Evolutionary conservation across 1,140 invertebrate genomes (phyloP).

Genomic region (Glossosoma conforme): DNA sequence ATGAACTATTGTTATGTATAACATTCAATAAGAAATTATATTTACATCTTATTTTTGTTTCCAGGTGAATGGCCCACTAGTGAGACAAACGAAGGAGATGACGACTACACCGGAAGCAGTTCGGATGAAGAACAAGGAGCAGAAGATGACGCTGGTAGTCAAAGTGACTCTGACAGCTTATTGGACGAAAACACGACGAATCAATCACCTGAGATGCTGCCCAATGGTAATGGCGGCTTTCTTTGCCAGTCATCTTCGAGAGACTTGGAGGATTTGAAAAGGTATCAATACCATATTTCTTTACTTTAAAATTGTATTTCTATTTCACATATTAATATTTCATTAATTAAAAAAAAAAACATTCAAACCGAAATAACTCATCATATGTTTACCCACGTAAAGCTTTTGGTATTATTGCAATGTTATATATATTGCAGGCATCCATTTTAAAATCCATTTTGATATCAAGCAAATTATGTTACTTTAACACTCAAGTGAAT

Average conservation of each 20-base stretch:
- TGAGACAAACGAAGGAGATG: constrained; percentile 42
- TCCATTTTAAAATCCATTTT: too few species aligned
- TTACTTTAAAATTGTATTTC: too few species aligned
- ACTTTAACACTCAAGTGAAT: too few species aligned
- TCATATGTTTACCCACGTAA: too few species aligned
- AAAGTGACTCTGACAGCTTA: constrained; percentile 15
- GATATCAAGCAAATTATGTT: too few species aligned
- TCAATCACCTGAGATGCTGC: too few species aligned
- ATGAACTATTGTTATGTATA: not conserved
- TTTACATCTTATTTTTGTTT: constrained; percentile 26
- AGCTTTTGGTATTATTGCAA: too few species aligned
- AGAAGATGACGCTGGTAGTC: constrained; percentile 10
- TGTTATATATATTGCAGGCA: too few species aligned
- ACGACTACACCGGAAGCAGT: constrained; percentile 31
- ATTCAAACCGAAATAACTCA: too few species aligned
- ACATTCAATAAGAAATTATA: constrained; percentile 4
- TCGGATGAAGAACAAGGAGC: constrained; percentile 26
- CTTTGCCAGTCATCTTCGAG: constrained; percentile 37
- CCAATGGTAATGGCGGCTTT: constrained; percentile 11
- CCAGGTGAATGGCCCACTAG: constrained; percentile 40
- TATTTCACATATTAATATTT: too few species aligned
- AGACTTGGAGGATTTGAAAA: constrained; percentile 51
- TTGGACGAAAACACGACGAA: constrained; percentile 12
- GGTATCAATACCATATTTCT: constrained; percentile 33
- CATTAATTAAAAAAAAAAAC: too few species aligned